Evolutionary conservation across 2,888 invertebrate species (phyloP), one percentile per base, ranked within the genome.

Genomic region (Xanthia icteritia): DNA sequence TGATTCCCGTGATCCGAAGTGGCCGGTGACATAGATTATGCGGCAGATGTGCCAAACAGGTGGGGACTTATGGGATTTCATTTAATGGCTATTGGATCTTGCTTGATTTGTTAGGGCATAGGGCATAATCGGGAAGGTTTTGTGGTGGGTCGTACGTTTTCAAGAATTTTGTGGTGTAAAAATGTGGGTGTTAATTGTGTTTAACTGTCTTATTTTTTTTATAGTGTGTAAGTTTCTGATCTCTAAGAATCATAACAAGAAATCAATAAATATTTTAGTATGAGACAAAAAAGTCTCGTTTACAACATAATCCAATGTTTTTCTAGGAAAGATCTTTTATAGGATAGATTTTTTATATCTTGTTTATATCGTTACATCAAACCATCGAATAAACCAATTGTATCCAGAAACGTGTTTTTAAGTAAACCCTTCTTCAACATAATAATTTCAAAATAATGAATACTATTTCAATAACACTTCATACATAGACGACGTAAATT

Each of bases 1-100:
- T 87, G 84, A 89, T 87, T 84, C 82, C 73, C 83, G 77, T 87
- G 89, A 90, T 85, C 89, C 86, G 79, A 79, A 91, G 89, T 89
- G 80, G 85, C 88, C 86, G 79, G 83, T 79, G 61, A 60, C 76
- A 84, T 88, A 89, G 88, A 88, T 88, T 88, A 87, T 79, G 80
- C 71, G 51, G 77, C 88, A 89, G 88, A 89, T 88, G 88, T 78
- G 84, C 82, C 80, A 82, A 84, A 76, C 88, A 88, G 89, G 88
- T 88, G 82, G 54, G 77, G 78, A 83, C 75, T 88, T 89, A 89
- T 84, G 73, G 82, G 81, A 78, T 86, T 61, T 73, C 60, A 66
- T 75, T 75, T 74, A 82, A 86, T 77, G 72, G 85, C 23, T 83
- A 83, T 85, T 78, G 83, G 82, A 84, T 81, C 63, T 81, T 71